Conservation (phyloP, 2,888 invertebrate species). For the Priapulus caudatus region DNA sequence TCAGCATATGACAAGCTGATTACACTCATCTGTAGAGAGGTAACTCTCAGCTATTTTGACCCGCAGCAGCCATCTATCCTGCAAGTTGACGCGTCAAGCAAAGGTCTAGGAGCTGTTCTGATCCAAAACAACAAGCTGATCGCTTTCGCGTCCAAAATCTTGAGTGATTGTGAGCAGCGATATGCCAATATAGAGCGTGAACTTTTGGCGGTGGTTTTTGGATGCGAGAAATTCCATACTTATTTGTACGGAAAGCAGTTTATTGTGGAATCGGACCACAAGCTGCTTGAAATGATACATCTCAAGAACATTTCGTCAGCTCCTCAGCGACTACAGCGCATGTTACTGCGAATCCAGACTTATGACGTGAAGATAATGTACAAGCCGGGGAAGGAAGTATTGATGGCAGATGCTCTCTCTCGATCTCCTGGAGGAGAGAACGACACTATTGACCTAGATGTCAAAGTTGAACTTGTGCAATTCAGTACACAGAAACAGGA, state of each 20-base stretch:
- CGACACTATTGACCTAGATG: too few relatives aligned
- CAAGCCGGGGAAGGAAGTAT: slow-evolving; percentile 16
- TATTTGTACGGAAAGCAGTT: slow-evolving; percentile 21
- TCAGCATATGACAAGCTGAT: slow-evolving; percentile 11
- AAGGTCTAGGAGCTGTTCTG: slow-evolving; percentile 22
- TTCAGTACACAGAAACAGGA: too few relatives aligned
- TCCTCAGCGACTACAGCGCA: slow-evolving; percentile 15
- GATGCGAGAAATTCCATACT: slow-evolving; percentile 21
- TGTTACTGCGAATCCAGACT: too few relatives aligned
- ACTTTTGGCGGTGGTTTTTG: slow-evolving; percentile 20
- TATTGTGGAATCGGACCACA: slow-evolving; percentile 23
- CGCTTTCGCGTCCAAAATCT: slow-evolving; percentile 23
- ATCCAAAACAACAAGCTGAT: slow-evolving; percentile 23
- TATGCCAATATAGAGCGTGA: slow-evolving; percentile 24
- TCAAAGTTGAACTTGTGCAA: too few relatives aligned
- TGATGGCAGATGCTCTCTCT: slow-evolving; percentile 17
- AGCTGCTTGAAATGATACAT: slow-evolving; percentile 18
- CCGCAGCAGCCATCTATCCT: slow-evolving; percentile 10
- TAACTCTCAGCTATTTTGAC: slow-evolving; percentile 14
- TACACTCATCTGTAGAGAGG: neutral
- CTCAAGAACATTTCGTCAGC: slow-evolving; percentile 14
- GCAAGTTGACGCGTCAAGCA: slow-evolving; percentile 20
- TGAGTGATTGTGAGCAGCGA: slow-evolving; percentile 20
- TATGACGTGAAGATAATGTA: too few relatives aligned
- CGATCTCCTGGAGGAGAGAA: slow-evolving; percentile 15